Base-by-base conservation (phyloP, 2,888 invertebrate species). In the Pseudoips prasinana region DNA sequence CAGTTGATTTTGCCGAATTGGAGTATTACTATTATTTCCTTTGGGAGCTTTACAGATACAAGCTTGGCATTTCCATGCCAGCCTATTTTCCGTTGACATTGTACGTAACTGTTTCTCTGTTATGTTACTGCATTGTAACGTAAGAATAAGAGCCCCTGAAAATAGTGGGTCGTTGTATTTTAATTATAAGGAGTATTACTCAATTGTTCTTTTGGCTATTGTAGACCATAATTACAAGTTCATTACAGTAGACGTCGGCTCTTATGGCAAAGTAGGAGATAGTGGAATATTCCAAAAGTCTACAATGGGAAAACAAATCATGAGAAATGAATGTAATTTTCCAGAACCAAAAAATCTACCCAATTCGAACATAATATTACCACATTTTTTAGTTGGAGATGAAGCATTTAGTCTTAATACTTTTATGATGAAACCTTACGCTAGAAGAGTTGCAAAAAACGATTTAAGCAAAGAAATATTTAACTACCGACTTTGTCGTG, bases 181-280 rank as follows among this genome's bases (percentile, higher is more conserved):
- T 34, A 55, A 57, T 31, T 62, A 59, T 39, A 64, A 59, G 34
- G 34, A 51, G 7, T 42, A 0, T 33, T 39, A 24, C 9, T 28
- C 34, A 1, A 32, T 35, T 26, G 35, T 35, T 29, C 25, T 34
- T 28, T 33, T 62, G 29, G 64, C 57, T 22, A 23, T 62, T 25
- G 58, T 62, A 8, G 57, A 64, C 38, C 44, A 47, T 33, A 40
- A 56, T 30, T 58, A 52, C 33, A 49, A 51, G 34, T 58, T 58
- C 33, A 31, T 50, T 31, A 38, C 26, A 17, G 38, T 53, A 24
- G 53, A 59, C 32, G 44, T 60, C 10, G 45, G 47, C 25, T 29
- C 41, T 35, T 46, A 47, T 7, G 45, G 39, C 31, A 44, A 36
- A 37, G 35, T 40, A 34, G 26, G 26, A 11, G 39, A 48, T 29